These are phyloP conservation scores for Athene cunicularia DNA, from an alignment of 2,113 vertebrate genomes.

Conservation along the genomic window DNA sequence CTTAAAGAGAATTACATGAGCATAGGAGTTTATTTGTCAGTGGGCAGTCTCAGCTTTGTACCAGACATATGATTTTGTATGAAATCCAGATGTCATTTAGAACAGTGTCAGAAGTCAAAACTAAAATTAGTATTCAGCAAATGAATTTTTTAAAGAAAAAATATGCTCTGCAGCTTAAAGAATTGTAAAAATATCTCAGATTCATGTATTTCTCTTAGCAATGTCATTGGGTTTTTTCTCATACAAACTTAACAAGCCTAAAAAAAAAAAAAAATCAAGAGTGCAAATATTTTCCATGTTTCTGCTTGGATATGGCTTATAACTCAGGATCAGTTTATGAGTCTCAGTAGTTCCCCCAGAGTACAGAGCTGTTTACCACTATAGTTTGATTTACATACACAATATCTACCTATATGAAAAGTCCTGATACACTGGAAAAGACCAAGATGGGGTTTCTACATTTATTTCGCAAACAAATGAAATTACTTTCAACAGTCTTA, in stretches of 20 bases:
- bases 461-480: not conserved
- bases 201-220: not conserved
- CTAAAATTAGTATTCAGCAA: not conserved
- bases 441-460: not conserved
- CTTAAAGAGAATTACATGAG: not conserved
- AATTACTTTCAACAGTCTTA: not conserved
- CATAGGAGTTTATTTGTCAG: not conserved
- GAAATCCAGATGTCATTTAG: slow-evolving; percentile 25
- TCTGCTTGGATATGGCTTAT: not conserved
- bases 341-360: not conserved
- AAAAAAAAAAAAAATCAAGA: not conserved
- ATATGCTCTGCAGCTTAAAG: not conserved
- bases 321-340: not conserved
- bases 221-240: not conserved
- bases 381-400: not conserved
- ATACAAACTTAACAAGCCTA: not conserved
- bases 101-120: slow-evolving; percentile 43
- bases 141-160: not conserved
- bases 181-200: not conserved
- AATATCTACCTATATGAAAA: not conserved
- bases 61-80: slow-evolving; percentile 2
- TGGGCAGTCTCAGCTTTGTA: slow-evolving; percentile 30
- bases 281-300: not conserved
- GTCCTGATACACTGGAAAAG: not conserved
- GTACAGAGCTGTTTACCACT: not conserved